A percentile compares a stretch with the other conserved stretches of the same genome.
phyloP scores from a whole-genome alignment of 2,888 invertebrate species.

The Siphonodentalium dalli region DNA sequence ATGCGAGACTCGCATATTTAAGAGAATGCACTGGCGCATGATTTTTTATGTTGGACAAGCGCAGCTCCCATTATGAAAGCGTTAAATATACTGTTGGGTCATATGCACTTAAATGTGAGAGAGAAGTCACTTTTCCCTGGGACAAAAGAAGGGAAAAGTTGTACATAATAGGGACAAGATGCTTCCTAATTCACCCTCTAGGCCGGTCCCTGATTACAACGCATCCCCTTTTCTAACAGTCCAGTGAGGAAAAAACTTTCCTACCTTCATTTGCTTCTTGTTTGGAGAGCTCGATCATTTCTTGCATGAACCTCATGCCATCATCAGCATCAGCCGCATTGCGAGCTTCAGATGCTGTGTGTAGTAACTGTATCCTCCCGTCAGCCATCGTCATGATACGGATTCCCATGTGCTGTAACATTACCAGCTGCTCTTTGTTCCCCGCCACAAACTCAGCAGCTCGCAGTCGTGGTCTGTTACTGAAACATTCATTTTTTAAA shows the following conservation, averaged over 20 bases:
- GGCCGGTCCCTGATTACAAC: neutral
- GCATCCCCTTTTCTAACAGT: neutral
- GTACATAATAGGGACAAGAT: too few species aligned
- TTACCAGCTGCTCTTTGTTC: conserved; percentile 86
- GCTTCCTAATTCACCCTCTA: neutral
- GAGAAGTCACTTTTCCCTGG: too few species aligned
- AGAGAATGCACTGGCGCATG: too few species aligned
- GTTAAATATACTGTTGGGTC: too few species aligned
- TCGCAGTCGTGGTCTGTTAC: conserved; percentile 40
- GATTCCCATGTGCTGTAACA: conserved; percentile 93
- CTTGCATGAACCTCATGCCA: conserved; percentile 94
- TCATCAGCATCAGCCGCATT: conserved; percentile 79
- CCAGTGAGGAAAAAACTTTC: neutral
- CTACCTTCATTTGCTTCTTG: conserved; percentile 40
- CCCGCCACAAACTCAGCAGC: conserved; percentile 73
- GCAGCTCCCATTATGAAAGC: too few species aligned
- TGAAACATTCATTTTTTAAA: conserved; percentile 9
- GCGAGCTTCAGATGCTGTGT: conserved; percentile 78
- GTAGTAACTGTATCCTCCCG: conserved; percentile 89
- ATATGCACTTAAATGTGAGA: too few species aligned
- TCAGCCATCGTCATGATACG: conserved; percentile 86
- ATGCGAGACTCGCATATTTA: too few species aligned
- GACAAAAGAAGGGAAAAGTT: too few species aligned
- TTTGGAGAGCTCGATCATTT: conserved; percentile 90
- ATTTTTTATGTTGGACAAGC: too few species aligned